Conservation (phyloP, 2,113 vertebrate species). For the Halcyon malimbica region DNA sequence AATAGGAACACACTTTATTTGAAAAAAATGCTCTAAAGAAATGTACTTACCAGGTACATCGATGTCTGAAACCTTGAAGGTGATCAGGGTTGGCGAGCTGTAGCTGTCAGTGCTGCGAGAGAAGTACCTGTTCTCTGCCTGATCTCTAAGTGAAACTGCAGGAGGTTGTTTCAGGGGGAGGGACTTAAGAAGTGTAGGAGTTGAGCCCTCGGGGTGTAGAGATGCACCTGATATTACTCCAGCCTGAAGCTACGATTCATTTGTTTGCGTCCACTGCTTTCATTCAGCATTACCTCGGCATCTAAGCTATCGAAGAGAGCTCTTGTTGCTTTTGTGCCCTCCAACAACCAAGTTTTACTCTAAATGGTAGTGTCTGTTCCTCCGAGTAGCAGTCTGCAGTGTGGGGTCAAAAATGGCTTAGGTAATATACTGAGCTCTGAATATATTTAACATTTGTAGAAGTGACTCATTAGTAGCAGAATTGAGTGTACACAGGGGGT, state of each 20-base stretch:
- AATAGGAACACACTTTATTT: not conserved
- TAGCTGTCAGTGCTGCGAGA: conserved; percentile 67
- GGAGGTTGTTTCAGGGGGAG: conserved; percentile 87
- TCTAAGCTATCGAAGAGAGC: conserved; percentile 17
- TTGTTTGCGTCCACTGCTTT: conserved; percentile 78
- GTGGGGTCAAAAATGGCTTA: not conserved
- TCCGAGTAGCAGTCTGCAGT: not conserved
- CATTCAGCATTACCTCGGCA: conserved; percentile 65
- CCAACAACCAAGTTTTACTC: conserved; percentile 40
- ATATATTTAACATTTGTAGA: not conserved
- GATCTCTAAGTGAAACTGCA: conserved; percentile 85
- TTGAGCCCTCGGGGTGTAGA: conserved; percentile 92
- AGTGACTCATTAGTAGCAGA: not conserved
- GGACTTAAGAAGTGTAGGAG: conserved; percentile 89
- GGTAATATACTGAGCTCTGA: not conserved
- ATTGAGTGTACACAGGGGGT: not conserved
- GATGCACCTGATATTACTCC: conserved; percentile 95
- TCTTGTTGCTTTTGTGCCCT: conserved; percentile 46
- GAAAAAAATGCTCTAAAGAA: not conserved
- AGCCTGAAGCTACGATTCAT: conserved; percentile 90
- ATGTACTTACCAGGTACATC: conserved; percentile 67
- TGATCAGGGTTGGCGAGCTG: conserved; percentile 5
- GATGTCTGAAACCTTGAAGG: conserved; percentile 16
- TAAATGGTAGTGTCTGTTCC: not conserved
- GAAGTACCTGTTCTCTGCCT: conserved; percentile 80